Conservation (phyloP, 2,888 invertebrate genomes). For the Poecilus cupreus region DNA sequence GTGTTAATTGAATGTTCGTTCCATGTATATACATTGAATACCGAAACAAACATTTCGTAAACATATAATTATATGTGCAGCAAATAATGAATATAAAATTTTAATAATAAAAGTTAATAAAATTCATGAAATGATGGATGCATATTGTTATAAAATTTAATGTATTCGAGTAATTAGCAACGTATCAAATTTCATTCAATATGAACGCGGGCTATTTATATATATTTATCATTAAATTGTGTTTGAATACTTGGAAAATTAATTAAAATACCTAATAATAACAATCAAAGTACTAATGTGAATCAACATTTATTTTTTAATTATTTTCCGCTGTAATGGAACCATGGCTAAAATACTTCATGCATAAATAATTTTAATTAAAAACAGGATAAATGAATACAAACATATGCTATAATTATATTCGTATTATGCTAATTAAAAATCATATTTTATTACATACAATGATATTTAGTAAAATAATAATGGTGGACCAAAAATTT, state of each 20-base stretch:
- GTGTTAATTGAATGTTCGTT: not conserved
- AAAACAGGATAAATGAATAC: constrained; percentile 50
- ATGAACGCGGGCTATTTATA: constrained; percentile 29
- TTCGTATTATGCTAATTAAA: constrained; percentile 54
- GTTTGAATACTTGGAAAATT: constrained; percentile 50
- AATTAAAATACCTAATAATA: constrained; percentile 54
- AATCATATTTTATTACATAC: constrained; percentile 43
- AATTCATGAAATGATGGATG: constrained; percentile 36
- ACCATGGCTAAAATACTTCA: constrained; percentile 25
- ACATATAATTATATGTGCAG: constrained; percentile 6
- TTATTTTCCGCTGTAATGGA: constrained; percentile 18
- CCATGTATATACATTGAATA: not conserved
- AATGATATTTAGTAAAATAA: constrained; percentile 24
- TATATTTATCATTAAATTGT: constrained; percentile 52
- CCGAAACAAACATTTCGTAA: not conserved
- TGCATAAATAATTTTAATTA: constrained; percentile 39
- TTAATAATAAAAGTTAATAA: constrained; percentile 47
- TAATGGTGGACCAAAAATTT: not conserved
- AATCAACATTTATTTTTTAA: constrained; percentile 24
- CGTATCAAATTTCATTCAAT: constrained; percentile 49
- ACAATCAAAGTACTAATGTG: constrained; percentile 7
- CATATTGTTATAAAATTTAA: constrained; percentile 51
- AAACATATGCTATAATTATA: constrained; percentile 41
- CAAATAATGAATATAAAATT: constrained; percentile 43
- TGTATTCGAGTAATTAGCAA: constrained; percentile 41